phyloP scores from a whole-genome alignment of 2,797 vertebrate species.

The Micromesistius poutassou region DNA sequence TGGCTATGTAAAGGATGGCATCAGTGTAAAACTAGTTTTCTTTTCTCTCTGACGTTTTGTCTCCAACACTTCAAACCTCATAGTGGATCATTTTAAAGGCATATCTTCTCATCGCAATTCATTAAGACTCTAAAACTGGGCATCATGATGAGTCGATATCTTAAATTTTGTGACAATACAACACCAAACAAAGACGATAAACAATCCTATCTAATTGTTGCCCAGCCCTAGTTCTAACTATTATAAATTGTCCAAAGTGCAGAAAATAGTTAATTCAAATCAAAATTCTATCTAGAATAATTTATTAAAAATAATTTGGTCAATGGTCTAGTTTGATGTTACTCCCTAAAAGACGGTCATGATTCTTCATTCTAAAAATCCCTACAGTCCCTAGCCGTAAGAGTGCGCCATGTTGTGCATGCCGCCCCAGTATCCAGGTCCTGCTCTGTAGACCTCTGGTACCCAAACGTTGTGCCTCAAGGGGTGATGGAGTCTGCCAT shows the following conservation, averaged over 20 bases:
- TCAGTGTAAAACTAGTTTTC: too few species aligned
- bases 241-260: conserved; percentile 75
- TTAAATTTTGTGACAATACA: background rate
- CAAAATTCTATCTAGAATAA: conserved; percentile 48
- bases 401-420: conserved; percentile 39
- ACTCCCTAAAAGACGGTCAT: background rate
- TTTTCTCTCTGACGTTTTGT: too few species aligned
- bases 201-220: too few species aligned
- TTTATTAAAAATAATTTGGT: conserved; percentile 45
- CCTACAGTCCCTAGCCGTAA: conserved; percentile 50
- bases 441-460: conserved; percentile 44
- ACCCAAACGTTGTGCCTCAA: conserved; percentile 55
- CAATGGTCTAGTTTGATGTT: conserved; percentile 44
- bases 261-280: conserved; percentile 47
- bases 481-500: conserved; percentile 38
- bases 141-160: background rate
- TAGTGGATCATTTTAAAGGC: too few species aligned
- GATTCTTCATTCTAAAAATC: conserved; percentile 43
- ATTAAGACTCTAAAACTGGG: too few species aligned
- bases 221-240: conserved; percentile 35
- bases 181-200: conserved; percentile 16
- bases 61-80: too few species aligned
- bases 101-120: too few species aligned
- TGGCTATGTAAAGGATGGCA: too few species aligned
- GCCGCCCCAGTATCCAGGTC: conserved; percentile 53